Evolutionary conservation across 1,140 invertebrate genomes (phyloP), one percentile per base, ranked within the genome.

Genomic region (Solen grandis): DNA sequence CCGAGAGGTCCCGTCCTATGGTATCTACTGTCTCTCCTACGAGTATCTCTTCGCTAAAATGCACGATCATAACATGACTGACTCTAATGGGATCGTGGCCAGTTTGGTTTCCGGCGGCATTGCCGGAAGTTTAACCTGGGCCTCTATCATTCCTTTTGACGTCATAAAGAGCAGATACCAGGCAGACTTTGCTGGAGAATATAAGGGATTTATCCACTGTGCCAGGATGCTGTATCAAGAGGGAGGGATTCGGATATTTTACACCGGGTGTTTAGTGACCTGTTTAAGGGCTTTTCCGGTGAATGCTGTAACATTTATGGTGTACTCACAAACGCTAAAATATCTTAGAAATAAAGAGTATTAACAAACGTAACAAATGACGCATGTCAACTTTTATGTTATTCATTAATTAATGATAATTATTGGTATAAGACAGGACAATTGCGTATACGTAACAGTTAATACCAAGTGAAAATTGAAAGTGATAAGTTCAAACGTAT

Each of bases 11-110:
- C 92, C 94, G 19, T 93, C 94, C 2, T 95, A 93, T 90, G 94
- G 94, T 33, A 87, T 95, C 25, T 96, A 95, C 87, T 94, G 94
- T 86, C 82, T 94, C 22, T 90, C 93, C 22, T 96, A 95, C 90
- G 94, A 95, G 78, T 88, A 88, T 59, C 29, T 89, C 2, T 82
- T 41, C 27, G 54, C 76, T 5, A 54, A 74, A 22, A 72, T 86
- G 72, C 73, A 80, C 36, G 22, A 70, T 22, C 55, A 73, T 16
- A 65, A 70, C 16, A 63, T 74, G 46, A 77, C 83, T 29, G 84
- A 84, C 62, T 59, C 73, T 16, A 74, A 75, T 4, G 86, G 85
- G 8, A 57, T 88, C 19, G 52, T 86, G 10, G 74, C 85, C 0
- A 88, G 87, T 31, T 83, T 94, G 13, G 68, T 94, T 35, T 92